Conservation (phyloP, 2,888 invertebrate species). For the Augiades crinisus region DNA sequence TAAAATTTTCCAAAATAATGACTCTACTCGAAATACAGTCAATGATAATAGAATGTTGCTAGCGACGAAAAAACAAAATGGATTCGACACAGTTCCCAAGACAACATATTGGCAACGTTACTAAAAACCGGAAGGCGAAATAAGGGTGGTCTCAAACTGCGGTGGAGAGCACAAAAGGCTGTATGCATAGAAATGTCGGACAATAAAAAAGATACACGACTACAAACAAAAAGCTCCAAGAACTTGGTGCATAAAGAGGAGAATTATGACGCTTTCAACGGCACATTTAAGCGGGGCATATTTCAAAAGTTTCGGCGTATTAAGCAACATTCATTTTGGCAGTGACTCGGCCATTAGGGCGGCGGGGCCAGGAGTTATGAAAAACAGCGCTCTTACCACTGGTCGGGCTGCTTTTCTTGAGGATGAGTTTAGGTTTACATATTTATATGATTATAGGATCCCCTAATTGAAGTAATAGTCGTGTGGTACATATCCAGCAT, state of each 20-base stretch:
- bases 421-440: no score
- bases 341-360: constrained; percentile 73
- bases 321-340: constrained; percentile 81
- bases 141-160: constrained; percentile 22
- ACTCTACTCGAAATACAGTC: no score
- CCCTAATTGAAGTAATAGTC: no score
- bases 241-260: constrained; percentile 72
- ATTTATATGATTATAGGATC: no score
- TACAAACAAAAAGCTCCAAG: constrained; percentile 53
- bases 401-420: no score
- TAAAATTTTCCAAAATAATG: no score
- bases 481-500: no score
- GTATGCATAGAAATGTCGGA: constrained; percentile 37
- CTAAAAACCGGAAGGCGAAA: constrained; percentile 12
- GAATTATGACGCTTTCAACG: constrained; percentile 78
- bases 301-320: constrained; percentile 80
- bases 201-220: constrained; percentile 65
- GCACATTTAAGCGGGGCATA: constrained; percentile 78
- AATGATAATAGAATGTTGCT: not conserved
- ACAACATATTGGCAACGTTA: constrained; percentile 19
- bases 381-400: constrained; percentile 53
- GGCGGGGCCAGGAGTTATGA: constrained; percentile 55
- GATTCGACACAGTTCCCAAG: constrained; percentile 25
- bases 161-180: constrained; percentile 34
- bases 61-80: not conserved